A percentile compares a stretch with the other conserved stretches of the same genome.
Conservation (phyloP, 2,888 invertebrate genomes). For the Scaptomyza caliginosa region DNA sequence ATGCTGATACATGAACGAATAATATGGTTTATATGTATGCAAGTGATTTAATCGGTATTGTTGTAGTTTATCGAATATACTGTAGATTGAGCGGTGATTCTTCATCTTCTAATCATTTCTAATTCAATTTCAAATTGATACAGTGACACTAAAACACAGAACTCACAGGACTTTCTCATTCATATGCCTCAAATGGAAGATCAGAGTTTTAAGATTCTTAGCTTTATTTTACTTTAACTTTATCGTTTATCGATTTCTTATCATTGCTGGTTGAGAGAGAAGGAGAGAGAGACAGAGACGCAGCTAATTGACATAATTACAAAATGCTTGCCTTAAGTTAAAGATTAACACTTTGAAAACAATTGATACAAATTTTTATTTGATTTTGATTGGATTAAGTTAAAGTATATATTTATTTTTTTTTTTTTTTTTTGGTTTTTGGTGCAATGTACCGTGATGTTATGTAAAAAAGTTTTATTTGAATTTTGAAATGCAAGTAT, state of each 20-base stretch:
- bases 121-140: conserved; percentile 10
- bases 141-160: conserved; percentile 34
- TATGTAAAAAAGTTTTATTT: conserved; percentile 37
- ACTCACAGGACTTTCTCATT: conserved; percentile 58
- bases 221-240: conserved; percentile 4
- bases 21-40: conserved; percentile 45
- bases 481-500: conserved; percentile 35
- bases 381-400: conserved; percentile 11
- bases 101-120: conserved; percentile 2
- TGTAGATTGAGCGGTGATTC: conserved; percentile 35
- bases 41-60: conserved; percentile 29
- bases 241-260: background rate
- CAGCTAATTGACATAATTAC: conserved; percentile 1
- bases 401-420: background rate
- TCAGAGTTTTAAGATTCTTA: conserved; percentile 8
- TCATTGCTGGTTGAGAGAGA: background rate
- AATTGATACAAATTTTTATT: background rate
- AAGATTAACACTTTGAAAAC: background rate
- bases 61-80: background rate
- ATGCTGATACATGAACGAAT: conserved; percentile 45
- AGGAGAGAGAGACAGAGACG: no score
- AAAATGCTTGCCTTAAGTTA: conserved; percentile 16
- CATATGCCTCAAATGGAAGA: conserved; percentile 20
- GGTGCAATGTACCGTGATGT: conserved; percentile 57
- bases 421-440: conserved; percentile 25